Conservation (phyloP, 2,888 invertebrate species). For the Siphlonurus alternatus region DNA sequence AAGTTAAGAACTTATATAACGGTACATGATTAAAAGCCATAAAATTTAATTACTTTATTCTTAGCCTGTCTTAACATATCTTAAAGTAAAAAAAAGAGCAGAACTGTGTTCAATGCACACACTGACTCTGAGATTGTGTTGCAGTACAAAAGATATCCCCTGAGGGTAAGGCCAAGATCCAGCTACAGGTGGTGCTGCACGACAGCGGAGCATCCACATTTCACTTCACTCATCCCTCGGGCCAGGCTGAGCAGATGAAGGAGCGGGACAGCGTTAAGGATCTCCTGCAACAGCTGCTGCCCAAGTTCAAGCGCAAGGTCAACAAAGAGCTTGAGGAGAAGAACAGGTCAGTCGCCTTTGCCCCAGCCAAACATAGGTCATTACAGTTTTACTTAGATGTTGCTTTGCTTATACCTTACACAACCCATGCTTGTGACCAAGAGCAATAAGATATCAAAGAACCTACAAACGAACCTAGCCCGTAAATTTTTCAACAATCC, state of each 20-base stretch:
- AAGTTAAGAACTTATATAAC: no score
- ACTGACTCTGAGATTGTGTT: constrained; percentile 17
- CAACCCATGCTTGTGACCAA: no score
- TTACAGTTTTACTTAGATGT: no score
- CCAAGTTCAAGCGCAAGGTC: constrained; percentile 85
- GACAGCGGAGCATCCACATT: constrained; percentile 91
- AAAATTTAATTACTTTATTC: no score
- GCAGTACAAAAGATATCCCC: constrained; percentile 93
- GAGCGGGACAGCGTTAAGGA: constrained; percentile 91
- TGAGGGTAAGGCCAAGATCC: constrained; percentile 93
- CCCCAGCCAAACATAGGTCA: constrained; percentile 7
- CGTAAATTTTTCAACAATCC: no score
- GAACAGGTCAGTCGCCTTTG: constrained; percentile 54
- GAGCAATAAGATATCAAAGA: no score
- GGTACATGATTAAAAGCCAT: no score
- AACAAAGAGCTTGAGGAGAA: constrained; percentile 81
- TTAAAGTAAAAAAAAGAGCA: not conserved
- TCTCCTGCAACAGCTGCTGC: constrained; percentile 72
- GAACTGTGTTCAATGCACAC: constrained; percentile 3
- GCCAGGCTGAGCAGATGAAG: constrained; percentile 63
- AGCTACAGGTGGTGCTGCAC: constrained; percentile 89
- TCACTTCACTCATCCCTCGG: constrained; percentile 84
- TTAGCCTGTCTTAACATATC: no score
- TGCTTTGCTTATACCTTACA: not conserved
- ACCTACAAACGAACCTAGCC: no score